Evolutionary conservation across 2,888 invertebrate genomes (phyloP).

Genomic region (Drosophila multiciliata): DNA sequence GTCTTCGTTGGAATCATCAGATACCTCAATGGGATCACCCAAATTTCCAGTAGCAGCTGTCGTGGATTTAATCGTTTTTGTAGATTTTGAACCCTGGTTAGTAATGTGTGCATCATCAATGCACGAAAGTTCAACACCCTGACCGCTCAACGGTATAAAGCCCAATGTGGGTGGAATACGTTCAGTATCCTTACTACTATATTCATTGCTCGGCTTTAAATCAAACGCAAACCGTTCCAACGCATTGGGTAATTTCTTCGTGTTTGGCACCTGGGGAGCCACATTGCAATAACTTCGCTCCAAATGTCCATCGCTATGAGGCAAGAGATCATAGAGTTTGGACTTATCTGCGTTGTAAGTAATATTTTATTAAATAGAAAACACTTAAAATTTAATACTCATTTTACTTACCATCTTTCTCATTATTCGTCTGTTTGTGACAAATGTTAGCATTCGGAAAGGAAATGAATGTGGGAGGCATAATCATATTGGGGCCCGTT

Average conservation of each 20-base stretch:
- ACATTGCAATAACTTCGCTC: constrained; percentile 83
- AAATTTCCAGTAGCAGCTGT: constrained; percentile 61
- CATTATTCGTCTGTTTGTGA: constrained; percentile 10
- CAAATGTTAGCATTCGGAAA: constrained; percentile 18
- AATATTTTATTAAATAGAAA: constrained; percentile 1
- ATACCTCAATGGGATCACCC: constrained; percentile 81
- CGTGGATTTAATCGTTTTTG: constrained; percentile 8
- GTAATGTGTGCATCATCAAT: constrained; percentile 1
- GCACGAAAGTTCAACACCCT: neutral
- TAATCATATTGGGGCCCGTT: constrained; percentile 18
- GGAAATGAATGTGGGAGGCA: constrained; percentile 53
- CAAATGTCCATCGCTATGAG: constrained; percentile 20
- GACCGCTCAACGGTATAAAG: neutral
- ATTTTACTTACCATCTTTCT: constrained; percentile 36
- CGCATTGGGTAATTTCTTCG: constrained; percentile 67
- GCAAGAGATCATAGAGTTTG: constrained; percentile 7
- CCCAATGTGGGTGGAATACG: constrained; percentile 6
- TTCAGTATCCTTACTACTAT: constrained; percentile 2
- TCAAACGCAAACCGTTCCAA: constrained; percentile 14
- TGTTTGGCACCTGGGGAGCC: constrained; percentile 83
- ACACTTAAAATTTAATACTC: neutral
- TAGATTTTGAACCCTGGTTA: constrained; percentile 13
- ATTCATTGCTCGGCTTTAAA: constrained; percentile 7
- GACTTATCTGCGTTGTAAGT: constrained; percentile 23
- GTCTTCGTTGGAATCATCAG: constrained; percentile 77